phyloP scores from a whole-genome alignment of 2,113 vertebrate species.

The Scytalopus superciliaris region DNA sequence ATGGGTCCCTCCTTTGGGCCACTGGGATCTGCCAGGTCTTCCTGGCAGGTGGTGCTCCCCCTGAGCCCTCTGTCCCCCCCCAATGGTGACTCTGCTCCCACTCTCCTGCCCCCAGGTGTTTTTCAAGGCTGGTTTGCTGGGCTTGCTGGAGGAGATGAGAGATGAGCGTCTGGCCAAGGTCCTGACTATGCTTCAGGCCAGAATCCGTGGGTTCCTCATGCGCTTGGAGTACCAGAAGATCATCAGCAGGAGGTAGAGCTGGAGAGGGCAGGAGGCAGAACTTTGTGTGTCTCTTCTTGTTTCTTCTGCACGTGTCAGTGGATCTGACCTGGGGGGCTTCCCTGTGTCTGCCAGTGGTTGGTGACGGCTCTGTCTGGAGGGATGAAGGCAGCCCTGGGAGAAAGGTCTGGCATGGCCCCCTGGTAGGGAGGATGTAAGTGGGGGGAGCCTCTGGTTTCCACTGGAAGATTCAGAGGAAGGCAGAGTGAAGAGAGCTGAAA shows the following conservation, averaged over 20 bases:
- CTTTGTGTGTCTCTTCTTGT: not conserved
- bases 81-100: not conserved
- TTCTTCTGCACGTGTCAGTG: accelerated
- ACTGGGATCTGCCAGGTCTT: not conserved
- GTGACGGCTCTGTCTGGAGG: not conserved
- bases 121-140: constrained; percentile 91
- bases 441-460: not conserved
- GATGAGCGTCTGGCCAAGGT: constrained; percentile 90
- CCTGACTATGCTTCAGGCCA: constrained; percentile 87
- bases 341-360: not conserved
- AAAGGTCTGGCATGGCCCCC: not conserved
- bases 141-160: constrained; percentile 86
- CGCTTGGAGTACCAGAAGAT: constrained; percentile 83
- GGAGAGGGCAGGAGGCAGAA: not conserved
- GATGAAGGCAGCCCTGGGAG: not conserved
- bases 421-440: not conserved
- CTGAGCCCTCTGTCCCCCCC: not conserved
- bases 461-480: not conserved
- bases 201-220: constrained; percentile 85
- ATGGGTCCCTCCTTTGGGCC: not conserved
- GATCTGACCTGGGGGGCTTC: not conserved
- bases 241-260: constrained; percentile 77
- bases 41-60: not conserved
- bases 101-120: constrained; percentile 81
- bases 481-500: not conserved